Evolutionary conservation across 2,888 invertebrate genomes (phyloP).

Genomic region (Margaritifera margaritifera): DNA sequence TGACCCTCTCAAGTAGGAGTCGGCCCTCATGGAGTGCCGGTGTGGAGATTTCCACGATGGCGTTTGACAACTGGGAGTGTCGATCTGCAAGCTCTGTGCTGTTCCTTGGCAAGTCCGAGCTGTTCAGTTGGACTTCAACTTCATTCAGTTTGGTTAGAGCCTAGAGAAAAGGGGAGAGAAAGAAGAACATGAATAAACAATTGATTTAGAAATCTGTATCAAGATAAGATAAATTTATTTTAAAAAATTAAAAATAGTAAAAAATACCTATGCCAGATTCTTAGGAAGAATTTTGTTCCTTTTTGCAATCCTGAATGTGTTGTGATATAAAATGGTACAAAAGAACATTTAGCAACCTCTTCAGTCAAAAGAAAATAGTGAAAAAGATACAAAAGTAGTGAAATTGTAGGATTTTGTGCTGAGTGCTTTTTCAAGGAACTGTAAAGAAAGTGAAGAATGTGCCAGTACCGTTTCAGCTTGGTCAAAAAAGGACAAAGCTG

Average conservation of each 20-base stretch:
- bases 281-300: too few species aligned
- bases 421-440: not conserved
- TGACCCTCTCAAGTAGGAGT: slow-evolving; percentile 80
- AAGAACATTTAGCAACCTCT: too few species aligned
- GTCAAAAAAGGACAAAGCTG: slow-evolving; percentile 83
- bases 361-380: not conserved
- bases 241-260: too few species aligned
- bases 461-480: slow-evolving; percentile 78
- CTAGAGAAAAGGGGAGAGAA: slow-evolving; percentile 71
- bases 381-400: not conserved
- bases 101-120: slow-evolving; percentile 79
- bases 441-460: slow-evolving; percentile 47
- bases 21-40: slow-evolving; percentile 83
- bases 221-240: too few species aligned
- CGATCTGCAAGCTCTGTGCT: slow-evolving; percentile 81
- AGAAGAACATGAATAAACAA: slow-evolving; percentile 4
- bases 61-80: slow-evolving; percentile 80
- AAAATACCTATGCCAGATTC: too few species aligned
- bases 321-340: too few species aligned
- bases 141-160: slow-evolving; percentile 83
- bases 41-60: slow-evolving; percentile 80
- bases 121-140: slow-evolving; percentile 82
- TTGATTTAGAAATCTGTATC: not conserved
- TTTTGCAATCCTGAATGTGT: too few species aligned
- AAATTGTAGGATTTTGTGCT: not conserved